Evolutionary conservation across 2,797 vertebrate species (phyloP).

Genomic region (Ispidina picta): DNA sequence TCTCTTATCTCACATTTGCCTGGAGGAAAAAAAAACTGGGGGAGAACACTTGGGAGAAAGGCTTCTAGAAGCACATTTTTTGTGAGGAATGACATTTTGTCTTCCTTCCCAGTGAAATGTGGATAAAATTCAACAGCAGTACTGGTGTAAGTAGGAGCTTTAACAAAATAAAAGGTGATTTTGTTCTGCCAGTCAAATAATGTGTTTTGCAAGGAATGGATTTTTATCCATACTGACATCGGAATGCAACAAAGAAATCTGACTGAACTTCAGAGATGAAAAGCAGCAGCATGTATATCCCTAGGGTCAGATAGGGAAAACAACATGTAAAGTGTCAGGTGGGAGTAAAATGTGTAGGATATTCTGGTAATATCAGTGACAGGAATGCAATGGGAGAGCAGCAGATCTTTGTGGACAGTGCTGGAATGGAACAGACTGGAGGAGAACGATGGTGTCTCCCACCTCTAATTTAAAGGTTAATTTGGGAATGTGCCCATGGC

Average conservation of each 20-base stretch:
- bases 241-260: background rate
- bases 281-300: background rate
- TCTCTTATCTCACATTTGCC: constrained; percentile 3
- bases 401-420: background rate
- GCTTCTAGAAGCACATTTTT: background rate
- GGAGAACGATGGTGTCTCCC: background rate
- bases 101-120: background rate
- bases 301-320: background rate
- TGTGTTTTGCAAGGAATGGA: background rate
- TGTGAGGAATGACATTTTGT: background rate
- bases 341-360: background rate
- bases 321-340: background rate
- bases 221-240: background rate
- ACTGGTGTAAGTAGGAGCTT: background rate
- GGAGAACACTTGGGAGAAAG: background rate
- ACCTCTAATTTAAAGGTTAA: background rate
- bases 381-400: background rate
- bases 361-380: background rate
- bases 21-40: background rate
- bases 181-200: background rate
- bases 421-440: background rate
- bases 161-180: background rate
- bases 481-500: background rate
- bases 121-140: background rate
- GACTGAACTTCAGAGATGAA: background rate